A percentile compares a stretch with the other conserved stretches of the same genome.
phyloP scores from a whole-genome alignment of 2,888 invertebrate species.

The Drosophila subquinaria region DNA sequence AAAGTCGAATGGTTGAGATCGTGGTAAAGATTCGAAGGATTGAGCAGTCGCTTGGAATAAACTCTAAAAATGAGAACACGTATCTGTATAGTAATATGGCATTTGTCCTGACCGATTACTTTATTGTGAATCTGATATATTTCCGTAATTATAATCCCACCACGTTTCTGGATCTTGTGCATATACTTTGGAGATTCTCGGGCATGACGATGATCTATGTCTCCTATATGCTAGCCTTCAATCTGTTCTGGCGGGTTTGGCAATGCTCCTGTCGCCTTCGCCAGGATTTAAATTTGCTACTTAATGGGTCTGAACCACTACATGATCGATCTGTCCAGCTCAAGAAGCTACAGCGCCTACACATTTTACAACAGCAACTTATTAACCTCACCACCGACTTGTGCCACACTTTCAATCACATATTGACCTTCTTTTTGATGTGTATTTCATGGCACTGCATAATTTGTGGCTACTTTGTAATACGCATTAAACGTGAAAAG shows the following conservation, averaged over 20 bases:
- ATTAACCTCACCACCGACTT: background rate
- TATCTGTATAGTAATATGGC: background rate
- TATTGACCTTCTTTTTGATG: constrained; percentile 1
- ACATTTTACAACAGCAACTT: background rate
- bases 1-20: background rate
- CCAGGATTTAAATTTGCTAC: background rate
- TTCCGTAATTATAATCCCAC: background rate
- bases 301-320: background rate
- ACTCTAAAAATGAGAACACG: background rate
- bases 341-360: background rate
- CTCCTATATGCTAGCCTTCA: background rate
- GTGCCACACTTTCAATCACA: constrained; percentile 2
- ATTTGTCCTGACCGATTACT: background rate
- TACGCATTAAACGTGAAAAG: background rate
- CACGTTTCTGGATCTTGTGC: background rate
- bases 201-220: background rate
- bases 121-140: background rate
- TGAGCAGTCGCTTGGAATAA: background rate
- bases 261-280: background rate
- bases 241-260: background rate
- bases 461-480: background rate
- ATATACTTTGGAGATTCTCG: background rate
- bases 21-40: background rate
- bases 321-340: background rate
- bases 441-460: background rate